Base-by-base conservation (phyloP, 2,888 invertebrate species). In the Meghimatium bilineatum region DNA sequence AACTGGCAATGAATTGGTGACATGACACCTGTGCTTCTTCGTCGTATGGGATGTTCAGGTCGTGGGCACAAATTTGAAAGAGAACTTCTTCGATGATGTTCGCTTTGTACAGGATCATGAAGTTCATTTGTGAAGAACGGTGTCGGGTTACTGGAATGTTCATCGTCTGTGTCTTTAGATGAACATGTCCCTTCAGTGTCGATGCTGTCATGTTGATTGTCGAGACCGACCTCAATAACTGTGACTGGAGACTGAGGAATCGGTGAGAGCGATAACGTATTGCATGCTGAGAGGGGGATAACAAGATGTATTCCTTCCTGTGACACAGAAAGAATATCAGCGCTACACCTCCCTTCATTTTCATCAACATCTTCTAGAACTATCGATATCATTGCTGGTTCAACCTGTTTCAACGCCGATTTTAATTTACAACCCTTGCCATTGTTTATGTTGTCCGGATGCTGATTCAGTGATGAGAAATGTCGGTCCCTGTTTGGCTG, bases 201-300 rank as follows among this genome's bases (percentile, higher is more conserved):
- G 8, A 91, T 52, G 80, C 89, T 89, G 82, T 92, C 92, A 80
- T 89, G 89, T 82, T 90, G 90, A 85, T 91, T 92, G 86, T 92
- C 92, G n/a, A 92, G 83, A 72, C 89, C 87, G 0, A 91, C 88
- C 84, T 92, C 92, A 29, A 92, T 92, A 6, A 92, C 92, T 17
- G 92, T 92, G 2, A 92, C 86, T 14, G 92, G 92, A 0, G 90
- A 91, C 77, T 88, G 86, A 1, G 89, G 87, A 14, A 87, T 85
- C 38, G 90, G 91, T 5, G 90, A 90, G 8, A 87, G 79, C 0
- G 88, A 78, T 12, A 86, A 85, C 14, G 89, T 77, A 26, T 49
- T 75, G 38, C 75, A 76, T 29, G 66, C 36, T 10, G 83, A 71
- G 14, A 52, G 32, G 0, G 83, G 83, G 5, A 83, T 38, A 17